Evolutionary conservation across 2,888 invertebrate genomes (phyloP), one percentile per base, ranked within the genome.

Genomic region (Campaea margaritaria): DNA sequence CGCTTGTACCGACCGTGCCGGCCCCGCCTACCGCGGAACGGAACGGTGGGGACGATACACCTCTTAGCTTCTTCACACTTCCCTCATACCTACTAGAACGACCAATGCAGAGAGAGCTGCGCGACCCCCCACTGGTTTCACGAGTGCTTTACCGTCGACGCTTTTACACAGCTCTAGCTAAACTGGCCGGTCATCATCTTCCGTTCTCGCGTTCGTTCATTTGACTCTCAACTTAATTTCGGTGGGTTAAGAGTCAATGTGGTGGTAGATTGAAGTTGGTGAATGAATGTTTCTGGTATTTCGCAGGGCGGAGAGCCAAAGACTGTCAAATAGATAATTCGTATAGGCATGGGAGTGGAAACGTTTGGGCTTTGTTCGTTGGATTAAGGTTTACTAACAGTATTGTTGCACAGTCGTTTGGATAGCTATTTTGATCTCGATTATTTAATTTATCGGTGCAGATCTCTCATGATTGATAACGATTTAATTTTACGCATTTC

Each of bases 31-130:
- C 84, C 75, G 77, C 80, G 79, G 76, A 79, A 83, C 84, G 81
- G 74, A 82, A 85, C 85, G 86, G 83, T 75, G 83, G 83, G 83
- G 87, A 86, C 82, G 84, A 69, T 70, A 88, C 89, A 89, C 89
- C 89, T 89, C 88, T 89, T 89, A 89, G 86, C 88, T 83, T 88
- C 87, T 89, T 89, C 87, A 89, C 89, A 88, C 89, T 89, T 87
- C 83, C 85, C 82, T 82, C 60, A 78, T 88, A 85, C 88, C 89
- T 88, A 87, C 85, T 89, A 89, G 89, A 81, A 69, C 69, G 78
- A 74, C 90, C 86, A 81, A 66, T 68, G 41, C 68, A 65, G 52
- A 61, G 64, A 73, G 86, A 80, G 63, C 87, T 73, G 50, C 74
- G 64, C 61, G 76, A 55, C 80, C 82, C 78, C 77, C 69, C 69